Evolutionary conservation across 2,888 invertebrate genomes (phyloP), one percentile per base, ranked within the genome.

Genomic region (Formica aserva): DNA sequence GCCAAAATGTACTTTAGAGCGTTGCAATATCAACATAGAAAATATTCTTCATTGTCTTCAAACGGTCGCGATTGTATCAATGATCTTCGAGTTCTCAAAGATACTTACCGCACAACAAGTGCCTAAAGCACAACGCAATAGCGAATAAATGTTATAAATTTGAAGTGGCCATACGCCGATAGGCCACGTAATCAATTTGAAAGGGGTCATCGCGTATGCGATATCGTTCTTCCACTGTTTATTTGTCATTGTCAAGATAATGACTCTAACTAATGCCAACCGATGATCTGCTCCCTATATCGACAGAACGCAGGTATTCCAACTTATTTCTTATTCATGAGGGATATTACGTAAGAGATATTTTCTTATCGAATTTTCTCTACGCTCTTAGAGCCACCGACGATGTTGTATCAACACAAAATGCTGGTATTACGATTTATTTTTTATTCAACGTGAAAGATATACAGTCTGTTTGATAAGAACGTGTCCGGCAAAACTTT

Each of bases 181-280:
- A 3, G 48, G 32, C 72, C 72, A 80, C 4, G 38, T 32, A 26
- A 69, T 4, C 45, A 62, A 35, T 29, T 80, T 72, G 35, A 62
- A 72, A 15, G 48, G 60, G 8, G 62, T 62, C 45, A 80, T 72
- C 72, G 72, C 80, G 18, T 72, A 80, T 26, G 71, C 67, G 15
- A 67, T n/a, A 13, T 83, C 74, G 6, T 75, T 26, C 22, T 75
- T 75, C 84, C 74, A 74, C 13, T 38, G 55, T n/a, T 48, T 32
- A n/a, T 11, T 41, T 41, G 41, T n/a, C 41, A 41, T 78, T 13
- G 2, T 60, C 22, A 15, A 35, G 13, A 22, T 71, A 78, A 78
- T 78, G 26, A 60, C 35, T 8, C 26, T 78, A 78, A 78, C 60
- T 78, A 71, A 71, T 45, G 45, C 35, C 71, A 35, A 45, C 32